phyloP scores from a whole-genome alignment of 2,797 vertebrate genomes.

The Eutrigla gurnardus region DNA sequence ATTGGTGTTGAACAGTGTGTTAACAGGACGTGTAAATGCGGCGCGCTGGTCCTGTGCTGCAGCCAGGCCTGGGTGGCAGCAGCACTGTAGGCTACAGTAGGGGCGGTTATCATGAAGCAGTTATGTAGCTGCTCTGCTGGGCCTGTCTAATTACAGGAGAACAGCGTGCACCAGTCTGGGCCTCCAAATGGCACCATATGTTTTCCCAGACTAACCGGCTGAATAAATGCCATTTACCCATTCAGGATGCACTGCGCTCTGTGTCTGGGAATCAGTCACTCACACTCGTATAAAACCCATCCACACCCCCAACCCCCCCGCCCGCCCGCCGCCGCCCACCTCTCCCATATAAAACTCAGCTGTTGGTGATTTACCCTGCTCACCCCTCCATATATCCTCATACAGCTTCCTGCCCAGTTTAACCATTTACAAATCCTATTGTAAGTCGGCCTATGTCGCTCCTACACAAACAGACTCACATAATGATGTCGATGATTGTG shows the following conservation, averaged over 20 bases:
- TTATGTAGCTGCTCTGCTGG: conserved; percentile 87
- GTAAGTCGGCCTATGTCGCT: conserved; percentile 23
- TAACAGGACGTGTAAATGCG: conserved; percentile 79
- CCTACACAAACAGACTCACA: conserved; percentile 30
- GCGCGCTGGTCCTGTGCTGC: conserved; percentile 71
- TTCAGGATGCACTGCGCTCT: conserved; percentile 82
- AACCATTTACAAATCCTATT: conserved; percentile 77
- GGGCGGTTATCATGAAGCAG: conserved; percentile 80
- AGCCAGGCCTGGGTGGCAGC: conserved; percentile 75
- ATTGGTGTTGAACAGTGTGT: conserved; percentile 78
- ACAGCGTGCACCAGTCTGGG: conserved; percentile 92
- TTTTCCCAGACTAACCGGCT: conserved; percentile 92
- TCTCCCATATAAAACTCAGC: conserved; percentile 67
- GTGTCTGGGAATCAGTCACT: conserved; percentile 84
- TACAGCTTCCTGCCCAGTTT: conserved; percentile 74
- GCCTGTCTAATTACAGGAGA: conserved; percentile 96
- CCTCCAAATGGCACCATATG: conserved; percentile 96
- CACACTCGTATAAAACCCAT: conserved; percentile 80
- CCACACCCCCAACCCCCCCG: conserved; percentile 43
- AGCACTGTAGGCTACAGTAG: conserved; percentile 75
- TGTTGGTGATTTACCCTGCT: conserved; percentile 66
- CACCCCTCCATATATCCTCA: conserved; percentile 57
- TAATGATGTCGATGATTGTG: conserved; percentile 47
- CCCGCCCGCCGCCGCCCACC: conserved; percentile 58
- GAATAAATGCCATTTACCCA: conserved; percentile 87